phyloP scores from a whole-genome alignment of 1,140 invertebrate species.

The Melipona quadrifasciata region DNA sequence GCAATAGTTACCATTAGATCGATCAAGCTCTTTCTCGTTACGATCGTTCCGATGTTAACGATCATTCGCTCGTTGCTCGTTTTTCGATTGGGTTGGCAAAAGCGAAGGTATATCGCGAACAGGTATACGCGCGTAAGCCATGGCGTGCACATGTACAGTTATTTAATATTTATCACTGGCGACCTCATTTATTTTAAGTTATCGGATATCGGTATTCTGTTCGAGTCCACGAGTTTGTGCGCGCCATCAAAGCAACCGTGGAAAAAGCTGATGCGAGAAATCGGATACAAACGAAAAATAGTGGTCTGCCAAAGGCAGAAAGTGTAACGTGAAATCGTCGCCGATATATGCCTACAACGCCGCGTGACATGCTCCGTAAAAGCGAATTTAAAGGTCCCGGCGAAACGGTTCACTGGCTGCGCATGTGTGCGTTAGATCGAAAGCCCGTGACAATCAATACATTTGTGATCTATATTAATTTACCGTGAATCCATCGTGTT shows the following conservation, averaged over 20 bases:
- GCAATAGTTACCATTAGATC: not conserved
- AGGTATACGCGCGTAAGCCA: not conserved
- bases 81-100: not conserved
- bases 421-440: not conserved
- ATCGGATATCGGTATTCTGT: slow-evolving; percentile 26
- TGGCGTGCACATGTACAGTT: slow-evolving; percentile 22
- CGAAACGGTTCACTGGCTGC: not conserved
- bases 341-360: not conserved
- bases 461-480: not conserved
- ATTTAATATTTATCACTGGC: slow-evolving; percentile 46
- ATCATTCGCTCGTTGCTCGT: not conserved
- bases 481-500: not conserved
- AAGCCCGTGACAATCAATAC: not conserved
- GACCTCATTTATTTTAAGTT: slow-evolving; percentile 43
- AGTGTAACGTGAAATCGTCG: slow-evolving; percentile 27
- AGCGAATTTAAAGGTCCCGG: slow-evolving; percentile 12
- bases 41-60: not conserved
- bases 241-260: not conserved
- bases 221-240: not conserved
- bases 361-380: not conserved
- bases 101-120: slow-evolving; percentile 15
- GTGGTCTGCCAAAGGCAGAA: slow-evolving; percentile 17
- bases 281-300: slow-evolving; percentile 29
- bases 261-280: slow-evolving; percentile 42
- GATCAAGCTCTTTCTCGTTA: not conserved